phyloP scores from a whole-genome alignment of 2,888 invertebrate species.

The Epirrita christyi region DNA sequence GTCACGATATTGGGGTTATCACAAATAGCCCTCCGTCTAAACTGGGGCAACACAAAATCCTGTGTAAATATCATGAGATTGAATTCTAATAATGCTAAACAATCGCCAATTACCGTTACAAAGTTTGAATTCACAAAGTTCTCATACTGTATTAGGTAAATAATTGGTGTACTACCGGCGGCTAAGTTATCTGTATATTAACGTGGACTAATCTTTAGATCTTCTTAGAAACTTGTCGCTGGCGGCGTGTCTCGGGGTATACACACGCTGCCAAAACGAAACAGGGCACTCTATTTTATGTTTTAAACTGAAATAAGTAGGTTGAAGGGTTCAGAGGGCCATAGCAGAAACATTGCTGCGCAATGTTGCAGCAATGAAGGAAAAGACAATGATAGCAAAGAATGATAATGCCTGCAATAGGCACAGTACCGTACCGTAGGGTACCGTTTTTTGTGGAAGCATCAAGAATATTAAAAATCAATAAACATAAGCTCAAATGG shows the following conservation, averaged over 20 bases:
- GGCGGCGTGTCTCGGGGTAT: slow-evolving; percentile 63
- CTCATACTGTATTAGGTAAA: slow-evolving; percentile 66
- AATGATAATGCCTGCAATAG: background rate
- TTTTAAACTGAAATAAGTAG: slow-evolving; percentile 13
- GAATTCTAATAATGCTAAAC: slow-evolving; percentile 60
- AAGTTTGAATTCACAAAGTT: slow-evolving; percentile 61
- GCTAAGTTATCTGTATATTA: slow-evolving; percentile 53
- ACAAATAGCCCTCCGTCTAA: slow-evolving; percentile 23
- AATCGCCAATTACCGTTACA: slow-evolving; percentile 67
- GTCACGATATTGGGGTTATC: slow-evolving; percentile 29
- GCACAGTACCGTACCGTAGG: background rate
- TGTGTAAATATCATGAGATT: slow-evolving; percentile 58
- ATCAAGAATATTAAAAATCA: too few relatives aligned
- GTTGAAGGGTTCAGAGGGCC: slow-evolving; percentile 8
- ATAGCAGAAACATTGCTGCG: background rate
- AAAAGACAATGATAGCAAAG: background rate
- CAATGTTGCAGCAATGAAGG: background rate
- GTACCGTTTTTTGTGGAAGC: too few relatives aligned
- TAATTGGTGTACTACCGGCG: slow-evolving; percentile 47
- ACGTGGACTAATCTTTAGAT: slow-evolving; percentile 64
- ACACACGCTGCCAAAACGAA: slow-evolving; percentile 56
- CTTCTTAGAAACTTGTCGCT: slow-evolving; percentile 71
- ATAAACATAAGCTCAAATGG: too few relatives aligned
- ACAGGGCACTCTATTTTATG: slow-evolving; percentile 47
- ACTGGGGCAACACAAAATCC: slow-evolving; percentile 32